Percentiles rank a stretch among this genome's conserved stretches.
Conservation (phyloP, 2,888 invertebrate species). For the Quadriops clusia region DNA sequence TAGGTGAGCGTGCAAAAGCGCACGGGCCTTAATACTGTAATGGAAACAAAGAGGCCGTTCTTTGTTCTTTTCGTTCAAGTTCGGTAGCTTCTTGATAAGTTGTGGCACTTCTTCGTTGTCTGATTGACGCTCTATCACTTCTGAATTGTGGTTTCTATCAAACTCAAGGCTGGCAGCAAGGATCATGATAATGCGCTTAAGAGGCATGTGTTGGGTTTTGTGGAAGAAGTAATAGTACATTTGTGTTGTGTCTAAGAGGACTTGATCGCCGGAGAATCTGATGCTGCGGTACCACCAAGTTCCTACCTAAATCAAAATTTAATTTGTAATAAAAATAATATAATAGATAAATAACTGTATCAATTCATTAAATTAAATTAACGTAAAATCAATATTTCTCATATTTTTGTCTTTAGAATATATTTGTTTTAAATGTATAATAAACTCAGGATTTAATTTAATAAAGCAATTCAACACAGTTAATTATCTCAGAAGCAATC, state of each 20-base stretch:
- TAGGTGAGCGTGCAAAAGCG: slow-evolving; percentile 91
- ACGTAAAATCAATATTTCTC: no score
- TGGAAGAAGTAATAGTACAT: slow-evolving; percentile 93
- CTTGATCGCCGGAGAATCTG: slow-evolving; percentile 93
- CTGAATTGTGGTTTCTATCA: slow-evolving; percentile 85
- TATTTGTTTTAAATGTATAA: no score
- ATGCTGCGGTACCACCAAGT: slow-evolving; percentile 99
- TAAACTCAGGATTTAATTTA: no score
- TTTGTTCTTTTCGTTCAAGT: slow-evolving; percentile 91
- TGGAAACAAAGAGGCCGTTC: slow-evolving; percentile 85
- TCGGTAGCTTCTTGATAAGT: slow-evolving; percentile 83
- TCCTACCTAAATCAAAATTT: slow-evolving; percentile 49
- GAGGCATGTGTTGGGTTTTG: slow-evolving; percentile 89
- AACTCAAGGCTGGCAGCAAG: slow-evolving; percentile 95
- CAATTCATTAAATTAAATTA: no score
- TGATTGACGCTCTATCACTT: slow-evolving; percentile 81
- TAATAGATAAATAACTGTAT: no score
- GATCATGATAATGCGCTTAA: slow-evolving; percentile 94
- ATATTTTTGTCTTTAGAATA: no score
- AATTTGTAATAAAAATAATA: slow-evolving; percentile 4
- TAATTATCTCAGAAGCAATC: no score
- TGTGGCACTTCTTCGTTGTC: slow-evolving; percentile 91
- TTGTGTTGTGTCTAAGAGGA: slow-evolving; percentile 90
- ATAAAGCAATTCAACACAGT: no score
- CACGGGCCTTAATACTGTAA: slow-evolving; percentile 88